Evolutionary conservation across 2,888 invertebrate genomes (phyloP).

Genomic region (Imbricaverruca yamaguchii): DNA sequence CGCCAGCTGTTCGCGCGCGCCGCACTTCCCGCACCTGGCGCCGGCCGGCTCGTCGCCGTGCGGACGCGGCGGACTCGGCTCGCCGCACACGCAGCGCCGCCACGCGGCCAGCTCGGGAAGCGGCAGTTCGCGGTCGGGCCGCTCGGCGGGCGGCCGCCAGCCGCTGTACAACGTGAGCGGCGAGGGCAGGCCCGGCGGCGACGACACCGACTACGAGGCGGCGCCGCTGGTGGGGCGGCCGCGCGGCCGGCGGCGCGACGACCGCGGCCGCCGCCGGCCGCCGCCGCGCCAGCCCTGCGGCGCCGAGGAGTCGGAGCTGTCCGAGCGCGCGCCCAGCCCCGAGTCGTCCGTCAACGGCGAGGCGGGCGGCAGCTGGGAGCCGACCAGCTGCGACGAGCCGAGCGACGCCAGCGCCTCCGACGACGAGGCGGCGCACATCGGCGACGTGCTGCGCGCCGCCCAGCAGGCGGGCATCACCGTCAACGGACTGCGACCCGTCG

Average conservation of each 20-base stretch:
- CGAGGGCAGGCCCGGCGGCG: neutral
- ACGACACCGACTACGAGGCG: neutral
- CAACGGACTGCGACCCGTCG: neutral
- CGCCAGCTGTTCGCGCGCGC: neutral
- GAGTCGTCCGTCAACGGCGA: conserved; percentile 13
- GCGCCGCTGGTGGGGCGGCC: neutral
- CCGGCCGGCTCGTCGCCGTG: neutral
- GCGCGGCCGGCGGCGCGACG: neutral
- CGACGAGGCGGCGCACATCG: neutral
- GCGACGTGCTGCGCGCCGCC: neutral
- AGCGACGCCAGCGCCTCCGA: neutral
- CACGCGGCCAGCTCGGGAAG: neutral
- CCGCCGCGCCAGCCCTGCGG: neutral
- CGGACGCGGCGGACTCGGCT: neutral
- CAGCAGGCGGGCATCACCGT: neutral
- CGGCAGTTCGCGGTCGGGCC: neutral
- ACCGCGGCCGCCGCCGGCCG: neutral
- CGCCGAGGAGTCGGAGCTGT: neutral
- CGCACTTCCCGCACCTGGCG: neutral
- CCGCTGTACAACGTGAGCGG: conserved; percentile 11
- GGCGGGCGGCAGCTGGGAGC: conserved; percentile 20
- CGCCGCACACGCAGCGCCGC: conserved; percentile 9
- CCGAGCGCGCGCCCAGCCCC: neutral
- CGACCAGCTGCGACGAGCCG: neutral
- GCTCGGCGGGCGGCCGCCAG: conserved; percentile 9